Percentiles rank a stretch among this genome's conserved stretches.
phyloP scores from a whole-genome alignment of 2,113 vertebrate genomes.

The Ammodytes marinus region DNA sequence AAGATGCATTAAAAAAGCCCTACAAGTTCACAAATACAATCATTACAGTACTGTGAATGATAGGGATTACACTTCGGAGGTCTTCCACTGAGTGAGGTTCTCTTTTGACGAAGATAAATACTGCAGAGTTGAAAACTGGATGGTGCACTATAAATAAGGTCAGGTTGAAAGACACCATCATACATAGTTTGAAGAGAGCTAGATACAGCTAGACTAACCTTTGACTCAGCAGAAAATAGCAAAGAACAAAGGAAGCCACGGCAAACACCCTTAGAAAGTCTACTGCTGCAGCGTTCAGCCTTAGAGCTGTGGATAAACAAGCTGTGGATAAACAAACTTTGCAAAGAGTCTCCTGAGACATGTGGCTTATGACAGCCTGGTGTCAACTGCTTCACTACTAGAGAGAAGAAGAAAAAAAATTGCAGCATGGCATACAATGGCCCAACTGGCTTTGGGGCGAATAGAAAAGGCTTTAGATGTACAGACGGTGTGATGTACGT shows the following conservation, averaged over 20 bases:
- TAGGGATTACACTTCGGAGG: not conserved
- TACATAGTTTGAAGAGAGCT: conserved; percentile 10
- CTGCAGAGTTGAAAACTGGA: not conserved
- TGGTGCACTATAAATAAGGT: conserved; percentile 3
- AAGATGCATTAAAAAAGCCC: not conserved
- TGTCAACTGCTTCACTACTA: conserved; percentile 35
- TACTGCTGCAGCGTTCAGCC: conserved; percentile 34
- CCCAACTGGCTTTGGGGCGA: conserved; percentile 25
- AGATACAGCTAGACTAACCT: conserved; percentile 15
- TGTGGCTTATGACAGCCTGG: conserved; percentile 51
- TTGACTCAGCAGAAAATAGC: conserved; percentile 50
- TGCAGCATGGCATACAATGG: conserved; percentile 43
- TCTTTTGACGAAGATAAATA: not conserved
- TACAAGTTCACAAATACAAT: not conserved
- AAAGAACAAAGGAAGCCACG: conserved; percentile 39
- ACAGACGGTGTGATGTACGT: conserved; percentile 3
- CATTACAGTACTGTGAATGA: not conserved
- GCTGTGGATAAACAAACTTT: conserved; percentile 38
- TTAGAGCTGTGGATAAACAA: conserved; percentile 22
- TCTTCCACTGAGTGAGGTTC: not conserved
- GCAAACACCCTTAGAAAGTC: conserved; percentile 28
- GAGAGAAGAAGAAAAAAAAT: conserved; percentile 12
- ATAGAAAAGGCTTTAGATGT: conserved; percentile 20
- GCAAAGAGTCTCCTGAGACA: conserved; percentile 36
- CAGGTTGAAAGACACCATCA: conserved; percentile 13